Evolutionary conservation across 2,797 vertebrate genomes (phyloP).

Genomic region (Arremon aurantiirostris): DNA sequence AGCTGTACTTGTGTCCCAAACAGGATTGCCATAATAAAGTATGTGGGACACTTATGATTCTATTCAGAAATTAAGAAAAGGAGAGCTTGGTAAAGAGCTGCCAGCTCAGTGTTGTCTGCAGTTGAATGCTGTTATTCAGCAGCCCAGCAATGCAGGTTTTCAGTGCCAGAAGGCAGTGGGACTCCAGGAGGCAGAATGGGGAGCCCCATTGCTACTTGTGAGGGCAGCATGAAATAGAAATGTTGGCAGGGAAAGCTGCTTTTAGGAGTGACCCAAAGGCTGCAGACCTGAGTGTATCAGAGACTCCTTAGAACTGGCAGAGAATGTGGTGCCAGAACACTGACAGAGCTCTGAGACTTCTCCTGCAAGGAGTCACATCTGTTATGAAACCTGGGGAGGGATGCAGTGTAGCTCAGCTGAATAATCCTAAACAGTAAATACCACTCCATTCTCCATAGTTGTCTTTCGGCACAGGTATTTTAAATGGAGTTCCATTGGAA

Average conservation of each 20-base stretch:
- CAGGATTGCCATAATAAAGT: neutral
- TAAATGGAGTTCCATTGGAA: neutral
- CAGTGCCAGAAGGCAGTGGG: neutral
- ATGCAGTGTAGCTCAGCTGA: neutral
- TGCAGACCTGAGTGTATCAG: neutral
- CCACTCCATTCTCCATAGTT: neutral
- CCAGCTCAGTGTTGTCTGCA: neutral
- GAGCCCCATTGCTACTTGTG: neutral
- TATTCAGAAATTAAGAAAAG: slow-evolving; percentile 11
- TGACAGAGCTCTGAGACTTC: neutral
- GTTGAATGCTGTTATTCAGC: slow-evolving; percentile 21
- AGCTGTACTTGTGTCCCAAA: neutral
- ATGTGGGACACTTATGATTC: neutral
- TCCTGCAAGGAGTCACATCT: neutral
- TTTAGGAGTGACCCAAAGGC: neutral
- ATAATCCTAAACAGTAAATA: neutral
- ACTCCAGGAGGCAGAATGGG: neutral
- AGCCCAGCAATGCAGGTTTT: neutral
- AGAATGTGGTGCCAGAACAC: neutral
- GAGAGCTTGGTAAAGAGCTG: neutral
- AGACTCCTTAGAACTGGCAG: neutral
- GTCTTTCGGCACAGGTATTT: neutral
- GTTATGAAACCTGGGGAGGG: neutral
- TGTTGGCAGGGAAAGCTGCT: neutral
- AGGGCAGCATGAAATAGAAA: neutral